Percentiles rank a stretch among this genome's conserved stretches.
Evolutionary conservation across 1,140 invertebrate species (phyloP).

Genomic region (Drosophila orena): DNA sequence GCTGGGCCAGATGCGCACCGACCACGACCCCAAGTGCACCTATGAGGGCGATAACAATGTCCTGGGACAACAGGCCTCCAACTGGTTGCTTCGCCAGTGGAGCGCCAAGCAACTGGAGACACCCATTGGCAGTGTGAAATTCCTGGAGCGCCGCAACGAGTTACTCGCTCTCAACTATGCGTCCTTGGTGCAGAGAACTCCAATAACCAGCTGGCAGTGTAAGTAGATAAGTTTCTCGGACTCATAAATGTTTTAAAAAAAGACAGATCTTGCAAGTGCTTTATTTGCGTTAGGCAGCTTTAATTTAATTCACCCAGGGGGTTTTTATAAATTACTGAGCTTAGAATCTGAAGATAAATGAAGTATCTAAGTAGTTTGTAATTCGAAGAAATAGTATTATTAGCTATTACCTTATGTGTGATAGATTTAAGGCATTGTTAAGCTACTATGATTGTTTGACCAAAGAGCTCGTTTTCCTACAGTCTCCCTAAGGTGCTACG

Average conservation of each 20-base stretch:
- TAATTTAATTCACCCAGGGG: too few relatives aligned
- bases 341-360: neutral
- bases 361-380: too few relatives aligned
- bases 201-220: constrained; percentile 86
- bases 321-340: too few relatives aligned
- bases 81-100: constrained; percentile 92
- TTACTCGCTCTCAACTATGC: constrained; percentile 86
- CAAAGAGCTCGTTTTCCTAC: constrained; percentile 67
- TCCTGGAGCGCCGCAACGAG: constrained; percentile 86
- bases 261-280: too few relatives aligned
- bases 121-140: constrained; percentile 88
- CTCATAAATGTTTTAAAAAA: too few relatives aligned
- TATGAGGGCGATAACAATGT: constrained; percentile 99
- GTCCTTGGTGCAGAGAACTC: constrained; percentile 40
- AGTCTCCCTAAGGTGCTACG: constrained; percentile 91
- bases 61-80: constrained; percentile 96
- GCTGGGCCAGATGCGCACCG: constrained; percentile 92
- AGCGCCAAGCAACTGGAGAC: constrained; percentile 85
- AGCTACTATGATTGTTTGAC: neutral
- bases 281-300: too few relatives aligned
- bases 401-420: too few relatives aligned
- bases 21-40: constrained; percentile 96
- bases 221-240: constrained; percentile 68
- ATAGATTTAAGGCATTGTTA: too few relatives aligned
- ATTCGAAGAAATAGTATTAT: too few relatives aligned